Conservation (phyloP, 2,797 vertebrate genomes). For the Cyprinella venusta region DNA sequence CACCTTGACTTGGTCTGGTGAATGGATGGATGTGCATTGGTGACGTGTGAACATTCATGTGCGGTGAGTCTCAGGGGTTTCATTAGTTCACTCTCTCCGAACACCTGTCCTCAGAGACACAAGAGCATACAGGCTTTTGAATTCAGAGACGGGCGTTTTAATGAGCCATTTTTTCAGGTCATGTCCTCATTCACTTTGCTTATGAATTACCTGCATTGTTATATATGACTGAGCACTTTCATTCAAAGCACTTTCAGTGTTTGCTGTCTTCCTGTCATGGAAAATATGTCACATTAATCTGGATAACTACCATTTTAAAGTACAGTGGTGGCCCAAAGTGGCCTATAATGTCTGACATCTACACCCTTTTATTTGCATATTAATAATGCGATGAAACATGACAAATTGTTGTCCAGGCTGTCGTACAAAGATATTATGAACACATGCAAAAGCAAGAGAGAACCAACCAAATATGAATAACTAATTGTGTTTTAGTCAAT, state of each 20-base stretch:
- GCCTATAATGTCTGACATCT: not conserved
- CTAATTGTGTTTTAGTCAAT: not conserved
- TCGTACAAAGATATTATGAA: not conserved
- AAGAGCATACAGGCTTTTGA: slow-evolving; percentile 31
- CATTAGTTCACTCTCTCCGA: slow-evolving; percentile 31
- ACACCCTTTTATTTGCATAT: too few species aligned
- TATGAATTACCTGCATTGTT: slow-evolving; percentile 20
- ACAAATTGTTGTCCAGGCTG: not conserved
- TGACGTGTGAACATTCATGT: not conserved
- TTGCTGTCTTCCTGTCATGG: not conserved
- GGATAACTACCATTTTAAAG: not conserved
- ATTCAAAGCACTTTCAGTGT: not conserved
- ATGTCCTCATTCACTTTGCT: slow-evolving; percentile 19
- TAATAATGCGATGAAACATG: not conserved
- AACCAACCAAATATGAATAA: not conserved
- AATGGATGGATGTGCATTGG: not conserved
- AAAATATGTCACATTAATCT: not conserved
- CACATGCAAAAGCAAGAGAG: too few species aligned
- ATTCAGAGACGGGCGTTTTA: slow-evolving; percentile 38
- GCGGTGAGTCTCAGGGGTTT: slow-evolving; percentile 49
- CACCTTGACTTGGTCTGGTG: not conserved
- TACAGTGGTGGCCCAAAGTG: not conserved
- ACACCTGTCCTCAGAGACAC: slow-evolving; percentile 32
- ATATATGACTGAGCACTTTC: not conserved
- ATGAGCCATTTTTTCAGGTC: slow-evolving; percentile 21